phyloP scores from a whole-genome alignment of 53 echinoderm and acorn worm species.

The Stichopus horrens region DNA sequence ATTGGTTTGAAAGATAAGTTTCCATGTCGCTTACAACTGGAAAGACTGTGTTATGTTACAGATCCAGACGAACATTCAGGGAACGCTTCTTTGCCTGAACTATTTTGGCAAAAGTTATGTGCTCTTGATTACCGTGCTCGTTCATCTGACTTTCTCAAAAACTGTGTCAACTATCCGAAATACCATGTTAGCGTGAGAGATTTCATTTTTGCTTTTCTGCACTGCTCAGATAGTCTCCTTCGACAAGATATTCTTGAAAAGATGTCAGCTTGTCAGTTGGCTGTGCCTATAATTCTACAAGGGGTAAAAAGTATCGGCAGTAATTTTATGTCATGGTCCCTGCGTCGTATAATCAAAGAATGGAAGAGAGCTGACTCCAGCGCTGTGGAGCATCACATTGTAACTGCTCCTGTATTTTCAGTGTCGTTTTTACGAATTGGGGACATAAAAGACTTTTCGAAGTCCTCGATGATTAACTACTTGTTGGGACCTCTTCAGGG shows the following conservation, averaged over 20 bases:
- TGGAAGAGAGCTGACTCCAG: not conserved
- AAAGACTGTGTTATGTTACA: not conserved
- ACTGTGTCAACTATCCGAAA: not conserved
- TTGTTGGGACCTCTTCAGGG: constrained; percentile 16
- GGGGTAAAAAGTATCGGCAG: not conserved
- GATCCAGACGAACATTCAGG: not conserved
- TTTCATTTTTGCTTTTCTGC: constrained; percentile 18
- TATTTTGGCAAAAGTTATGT: constrained; percentile 14
- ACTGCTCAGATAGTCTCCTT: constrained; percentile 26
- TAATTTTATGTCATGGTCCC: constrained; percentile 15
- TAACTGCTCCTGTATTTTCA: not conserved
- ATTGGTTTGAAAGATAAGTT: not conserved
- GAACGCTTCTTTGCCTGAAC: not conserved
- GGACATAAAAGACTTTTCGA: not conserved
- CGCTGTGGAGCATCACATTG: constrained; percentile 2
- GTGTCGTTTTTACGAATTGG: not conserved
- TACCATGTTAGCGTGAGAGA: not conserved
- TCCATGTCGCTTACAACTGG: not conserved
- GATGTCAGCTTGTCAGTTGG: constrained; percentile 43
- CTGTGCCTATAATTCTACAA: constrained; percentile 11
- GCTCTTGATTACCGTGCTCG: constrained; percentile 2
- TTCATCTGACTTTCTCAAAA: not conserved
- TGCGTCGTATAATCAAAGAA: constrained; percentile 16
- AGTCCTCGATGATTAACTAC: not conserved
- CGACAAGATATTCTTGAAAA: constrained; percentile 43